Conservation (phyloP, 1,140 invertebrate species). For the Bombus superbus region DNA sequence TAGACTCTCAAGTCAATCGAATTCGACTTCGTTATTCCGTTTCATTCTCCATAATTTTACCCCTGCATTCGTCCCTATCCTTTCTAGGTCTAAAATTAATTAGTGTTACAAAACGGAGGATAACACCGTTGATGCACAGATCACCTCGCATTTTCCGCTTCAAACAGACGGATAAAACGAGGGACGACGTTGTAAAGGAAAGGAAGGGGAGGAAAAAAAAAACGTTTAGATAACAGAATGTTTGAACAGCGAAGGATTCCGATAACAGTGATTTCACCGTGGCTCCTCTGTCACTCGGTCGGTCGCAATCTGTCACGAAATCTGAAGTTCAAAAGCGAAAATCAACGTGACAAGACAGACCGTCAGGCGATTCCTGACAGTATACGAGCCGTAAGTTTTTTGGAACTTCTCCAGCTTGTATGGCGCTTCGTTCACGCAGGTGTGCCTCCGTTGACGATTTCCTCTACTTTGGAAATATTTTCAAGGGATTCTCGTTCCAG, state of each 20-base stretch:
- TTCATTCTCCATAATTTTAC: not conserved
- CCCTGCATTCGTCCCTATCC: not conserved
- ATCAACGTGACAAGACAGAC: constrained; percentile 17
- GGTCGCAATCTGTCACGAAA: constrained; percentile 54
- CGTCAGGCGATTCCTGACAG: constrained; percentile 46
- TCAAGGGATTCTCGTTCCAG: no score
- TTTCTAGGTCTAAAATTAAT: not conserved
- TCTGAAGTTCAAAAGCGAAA: constrained; percentile 36
- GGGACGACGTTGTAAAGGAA: not conserved
- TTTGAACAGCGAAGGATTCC: constrained; percentile 18
- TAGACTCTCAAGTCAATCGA: not conserved
- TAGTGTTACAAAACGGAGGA: not conserved
- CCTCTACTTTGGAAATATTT: not conserved
- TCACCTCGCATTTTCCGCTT: not conserved
- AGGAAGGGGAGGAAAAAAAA: not conserved
- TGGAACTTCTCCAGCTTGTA: constrained; percentile 9
- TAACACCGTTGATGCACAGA: no score
- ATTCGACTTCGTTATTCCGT: not conserved
- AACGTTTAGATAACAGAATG: constrained; percentile 34
- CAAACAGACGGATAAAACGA: not conserved
- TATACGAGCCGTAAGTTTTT: constrained; percentile 6
- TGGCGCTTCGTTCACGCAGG: not conserved
- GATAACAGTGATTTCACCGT: constrained; percentile 21
- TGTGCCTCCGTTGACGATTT: constrained; percentile 19
- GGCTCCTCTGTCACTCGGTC: constrained; percentile 3